Percentiles rank a stretch among this genome's conserved stretches.
Conservation (phyloP, 2,797 vertebrate species). For the Catostomus latipinnis region DNA sequence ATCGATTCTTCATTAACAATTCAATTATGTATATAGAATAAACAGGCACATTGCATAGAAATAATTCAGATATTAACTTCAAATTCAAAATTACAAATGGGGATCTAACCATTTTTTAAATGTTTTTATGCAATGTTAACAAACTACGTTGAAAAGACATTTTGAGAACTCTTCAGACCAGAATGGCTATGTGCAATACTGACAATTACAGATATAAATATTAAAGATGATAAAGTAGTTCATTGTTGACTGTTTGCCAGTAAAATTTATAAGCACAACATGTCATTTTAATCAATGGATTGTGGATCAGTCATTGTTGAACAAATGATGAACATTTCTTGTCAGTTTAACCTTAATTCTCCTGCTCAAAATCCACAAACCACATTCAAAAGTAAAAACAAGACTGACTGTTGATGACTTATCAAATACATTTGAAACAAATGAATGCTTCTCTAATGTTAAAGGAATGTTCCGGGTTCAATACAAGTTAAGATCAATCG, state of each 20-base stretch:
- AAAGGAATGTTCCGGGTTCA: too few relatives aligned
- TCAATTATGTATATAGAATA: slow-evolving; percentile 37
- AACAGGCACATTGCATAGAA: slow-evolving; percentile 55
- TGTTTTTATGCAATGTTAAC: slow-evolving; percentile 10
- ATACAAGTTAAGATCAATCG: too few relatives aligned
- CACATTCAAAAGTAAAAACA: not conserved
- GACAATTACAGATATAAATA: not conserved
- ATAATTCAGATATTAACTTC: slow-evolving; percentile 3
- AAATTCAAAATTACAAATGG: not conserved
- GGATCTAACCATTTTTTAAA: not conserved
- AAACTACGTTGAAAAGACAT: not conserved
- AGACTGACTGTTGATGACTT: too few relatives aligned
- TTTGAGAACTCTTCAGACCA: not conserved
- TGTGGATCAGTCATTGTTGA: too few relatives aligned
- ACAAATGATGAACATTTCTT: not conserved
- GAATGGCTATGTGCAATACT: not conserved
- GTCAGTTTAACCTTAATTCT: not conserved
- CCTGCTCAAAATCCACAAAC: not conserved
- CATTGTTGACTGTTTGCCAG: not conserved
- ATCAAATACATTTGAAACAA: too few relatives aligned
- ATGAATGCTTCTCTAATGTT: not conserved
- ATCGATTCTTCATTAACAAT: not conserved
- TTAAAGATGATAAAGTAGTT: not conserved
- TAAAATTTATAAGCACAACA: not conserved
- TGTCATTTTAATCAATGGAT: not conserved